These are phyloP conservation scores for Halcyon smyrnensis DNA, from an alignment of 2,797 vertebrate species.

Conservation along the genomic window DNA sequence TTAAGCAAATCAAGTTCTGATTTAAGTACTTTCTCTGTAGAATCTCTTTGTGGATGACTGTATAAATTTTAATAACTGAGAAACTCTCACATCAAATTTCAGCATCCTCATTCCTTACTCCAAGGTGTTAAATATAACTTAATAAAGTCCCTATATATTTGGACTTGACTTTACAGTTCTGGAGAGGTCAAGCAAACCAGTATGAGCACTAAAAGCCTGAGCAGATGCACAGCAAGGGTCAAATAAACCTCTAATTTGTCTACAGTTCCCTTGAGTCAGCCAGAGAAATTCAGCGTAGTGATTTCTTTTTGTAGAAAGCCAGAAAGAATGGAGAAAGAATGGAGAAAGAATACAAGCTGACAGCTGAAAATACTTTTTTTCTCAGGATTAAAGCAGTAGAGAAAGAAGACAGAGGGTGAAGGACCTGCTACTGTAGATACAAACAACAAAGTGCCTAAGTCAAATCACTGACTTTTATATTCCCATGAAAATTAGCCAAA, in stretches of 20 bases:
- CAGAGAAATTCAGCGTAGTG: background rate
- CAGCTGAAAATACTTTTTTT: background rate
- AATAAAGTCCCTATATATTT: background rate
- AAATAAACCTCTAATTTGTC: background rate
- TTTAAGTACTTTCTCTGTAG: background rate
- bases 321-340: background rate
- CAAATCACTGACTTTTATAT: background rate
- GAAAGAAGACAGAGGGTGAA: background rate
- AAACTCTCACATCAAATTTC: background rate
- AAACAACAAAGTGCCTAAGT: background rate
- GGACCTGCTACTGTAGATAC: background rate
- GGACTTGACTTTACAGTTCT: background rate
- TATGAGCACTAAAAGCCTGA: background rate
- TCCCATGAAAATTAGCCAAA: background rate
- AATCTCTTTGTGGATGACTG: background rate
- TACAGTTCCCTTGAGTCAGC: background rate
- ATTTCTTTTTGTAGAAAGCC: conserved; percentile 22
- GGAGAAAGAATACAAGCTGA: conserved; percentile 10
- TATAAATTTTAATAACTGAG: background rate
- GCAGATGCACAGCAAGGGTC: background rate
- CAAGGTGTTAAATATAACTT: background rate
- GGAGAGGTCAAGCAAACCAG: background rate
- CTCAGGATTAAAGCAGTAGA: background rate
- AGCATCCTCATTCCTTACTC: background rate
- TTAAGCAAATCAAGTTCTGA: background rate